These are phyloP conservation scores for Limnothrissa miodon DNA, from an alignment of 2,113 vertebrate genomes.

Conservation along the genomic window DNA sequence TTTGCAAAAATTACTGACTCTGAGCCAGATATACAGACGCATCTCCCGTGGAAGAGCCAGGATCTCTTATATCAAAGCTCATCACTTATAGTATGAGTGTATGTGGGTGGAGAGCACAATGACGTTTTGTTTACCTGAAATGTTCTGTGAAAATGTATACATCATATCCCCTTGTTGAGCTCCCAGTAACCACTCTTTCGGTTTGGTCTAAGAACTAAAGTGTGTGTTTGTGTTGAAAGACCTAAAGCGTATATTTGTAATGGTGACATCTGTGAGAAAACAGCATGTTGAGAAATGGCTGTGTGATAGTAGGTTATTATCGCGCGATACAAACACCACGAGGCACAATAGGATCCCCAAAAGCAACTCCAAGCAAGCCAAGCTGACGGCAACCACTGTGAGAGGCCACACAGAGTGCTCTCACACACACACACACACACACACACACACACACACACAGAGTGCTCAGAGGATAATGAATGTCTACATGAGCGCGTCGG, in stretches of 20 bases:
- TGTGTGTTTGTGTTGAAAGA: too few relatives aligned
- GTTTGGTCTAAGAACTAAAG: background rate
- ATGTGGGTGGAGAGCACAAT: too few relatives aligned
- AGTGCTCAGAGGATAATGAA: background rate
- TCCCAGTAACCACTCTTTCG: background rate
- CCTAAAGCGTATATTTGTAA: background rate
- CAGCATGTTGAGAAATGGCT: background rate
- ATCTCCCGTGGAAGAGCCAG: background rate
- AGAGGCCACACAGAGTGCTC: background rate
- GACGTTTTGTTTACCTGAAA: too few relatives aligned
- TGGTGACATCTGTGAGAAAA: background rate
- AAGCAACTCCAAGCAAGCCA: background rate
- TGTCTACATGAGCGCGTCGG: background rate
- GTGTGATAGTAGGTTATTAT: background rate
- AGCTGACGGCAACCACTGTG: background rate
- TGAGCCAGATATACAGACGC: background rate
- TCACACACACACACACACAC: too few relatives aligned
- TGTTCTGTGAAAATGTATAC: too few relatives aligned
- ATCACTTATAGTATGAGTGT: background rate
- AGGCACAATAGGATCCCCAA: background rate
- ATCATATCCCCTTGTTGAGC: too few relatives aligned
- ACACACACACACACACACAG: too few relatives aligned
- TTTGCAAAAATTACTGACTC: too few relatives aligned
- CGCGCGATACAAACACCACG: background rate
- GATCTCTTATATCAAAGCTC: background rate